These are phyloP conservation scores for Chrysocyon brachyurus DNA, from an alignment of 2,797 vertebrate species.

Conservation along the genomic window DNA sequence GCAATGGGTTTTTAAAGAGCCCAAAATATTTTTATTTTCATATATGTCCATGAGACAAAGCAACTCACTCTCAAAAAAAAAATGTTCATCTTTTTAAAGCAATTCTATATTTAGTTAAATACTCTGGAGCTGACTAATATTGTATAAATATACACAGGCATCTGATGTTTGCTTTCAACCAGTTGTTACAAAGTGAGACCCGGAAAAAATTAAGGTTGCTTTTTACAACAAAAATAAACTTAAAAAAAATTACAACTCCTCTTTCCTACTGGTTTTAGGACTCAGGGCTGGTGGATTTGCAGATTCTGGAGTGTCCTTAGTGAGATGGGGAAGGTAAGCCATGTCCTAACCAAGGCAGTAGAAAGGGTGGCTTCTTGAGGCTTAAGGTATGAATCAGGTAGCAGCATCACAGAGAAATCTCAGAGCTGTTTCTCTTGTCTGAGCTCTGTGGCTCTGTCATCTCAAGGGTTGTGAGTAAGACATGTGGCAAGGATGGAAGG, in stretches of 20 bases:
- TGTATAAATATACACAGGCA: neutral
- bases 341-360: too few relatives aligned
- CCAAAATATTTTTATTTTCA: constrained; percentile 15
- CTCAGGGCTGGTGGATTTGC: neutral
- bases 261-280: neutral
- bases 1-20: neutral
- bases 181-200: neutral
- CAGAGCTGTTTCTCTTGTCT: neutral
- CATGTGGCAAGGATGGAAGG: fast-evolving
- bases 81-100: neutral
- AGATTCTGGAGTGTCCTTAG: neutral
- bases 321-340: fast-evolving
- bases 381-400: neutral
- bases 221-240: neutral
- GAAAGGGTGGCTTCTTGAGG: neutral
- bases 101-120: constrained; percentile 32
- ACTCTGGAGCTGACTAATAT: constrained; percentile 50
- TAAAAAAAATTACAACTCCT: neutral
- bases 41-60: neutral
- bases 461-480: neutral
- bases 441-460: neutral
- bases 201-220: neutral
- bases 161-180: constrained; percentile 17
- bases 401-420: neutral
- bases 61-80: neutral